Percentiles rank a stretch among this genome's conserved stretches.
Conservation (phyloP, 1,140 invertebrate genomes). For the Bombus balteatus region DNA sequence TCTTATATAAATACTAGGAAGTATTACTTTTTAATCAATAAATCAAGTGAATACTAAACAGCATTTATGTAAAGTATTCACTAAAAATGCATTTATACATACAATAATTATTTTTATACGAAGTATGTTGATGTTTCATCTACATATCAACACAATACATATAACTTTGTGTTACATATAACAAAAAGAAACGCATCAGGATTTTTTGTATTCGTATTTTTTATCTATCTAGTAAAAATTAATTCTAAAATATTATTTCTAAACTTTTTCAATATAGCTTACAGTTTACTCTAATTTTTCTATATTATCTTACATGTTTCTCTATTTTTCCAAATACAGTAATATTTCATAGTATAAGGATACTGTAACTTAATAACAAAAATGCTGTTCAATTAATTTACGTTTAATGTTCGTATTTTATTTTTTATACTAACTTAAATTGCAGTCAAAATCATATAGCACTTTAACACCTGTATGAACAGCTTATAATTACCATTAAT, state of each 20-base stretch:
- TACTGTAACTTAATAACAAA: neutral
- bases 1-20: conserved; percentile 13
- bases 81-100: conserved; percentile 26
- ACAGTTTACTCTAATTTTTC: neutral
- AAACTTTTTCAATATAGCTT: neutral
- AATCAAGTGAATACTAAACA: conserved; percentile 29
- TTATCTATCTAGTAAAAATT: conserved; percentile 11
- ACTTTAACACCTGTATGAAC: neutral
- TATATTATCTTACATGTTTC: neutral
- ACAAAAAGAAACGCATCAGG: neutral
- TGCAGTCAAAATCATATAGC: conserved; percentile 1
- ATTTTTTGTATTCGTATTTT: conserved; percentile 6
- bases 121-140: conserved; percentile 21
- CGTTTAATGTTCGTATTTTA: conserved; percentile 1
- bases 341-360: neutral
- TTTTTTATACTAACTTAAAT: neutral
- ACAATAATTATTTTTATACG: conserved; percentile 34
- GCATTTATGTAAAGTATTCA: conserved; percentile 13
- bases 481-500: conserved; percentile 11
- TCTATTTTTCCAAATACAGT: neutral
- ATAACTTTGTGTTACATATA: too few species aligned
- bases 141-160: conserved; percentile 2
- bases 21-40: neutral
- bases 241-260: conserved; percentile 47
- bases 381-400: conserved; percentile 4